Evolutionary conservation across 2,113 vertebrate species (phyloP).

Genomic region (Passer montanus): DNA sequence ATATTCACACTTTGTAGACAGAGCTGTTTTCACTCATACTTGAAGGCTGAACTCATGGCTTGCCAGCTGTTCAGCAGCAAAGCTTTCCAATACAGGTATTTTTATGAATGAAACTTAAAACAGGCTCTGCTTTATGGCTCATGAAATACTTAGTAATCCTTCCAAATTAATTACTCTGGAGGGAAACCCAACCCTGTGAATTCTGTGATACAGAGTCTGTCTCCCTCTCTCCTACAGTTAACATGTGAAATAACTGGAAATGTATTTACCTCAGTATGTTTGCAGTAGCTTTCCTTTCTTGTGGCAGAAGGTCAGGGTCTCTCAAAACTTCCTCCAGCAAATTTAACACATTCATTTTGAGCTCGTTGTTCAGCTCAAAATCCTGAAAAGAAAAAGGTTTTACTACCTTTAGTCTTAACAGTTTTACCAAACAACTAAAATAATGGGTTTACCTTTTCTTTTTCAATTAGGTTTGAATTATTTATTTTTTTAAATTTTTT

Average conservation of each 20-base stretch:
- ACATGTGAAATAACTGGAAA: neutral
- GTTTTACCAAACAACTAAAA: neutral
- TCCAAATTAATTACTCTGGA: neutral
- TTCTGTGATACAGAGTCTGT: neutral
- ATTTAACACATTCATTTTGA: constrained; percentile 93
- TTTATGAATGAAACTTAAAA: neutral
- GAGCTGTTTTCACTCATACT: neutral
- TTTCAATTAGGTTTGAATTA: too few relatives aligned
- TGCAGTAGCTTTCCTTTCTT: constrained; percentile 96
- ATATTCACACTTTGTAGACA: neutral
- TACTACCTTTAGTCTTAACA: neutral
- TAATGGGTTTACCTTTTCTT: neutral
- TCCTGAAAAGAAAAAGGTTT: constrained; percentile 78
- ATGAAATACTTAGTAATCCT: neutral
- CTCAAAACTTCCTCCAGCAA: constrained; percentile 95
- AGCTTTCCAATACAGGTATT: neutral
- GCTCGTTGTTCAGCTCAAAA: constrained; percentile 93
- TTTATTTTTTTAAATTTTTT: neutral
- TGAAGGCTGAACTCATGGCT: neutral
- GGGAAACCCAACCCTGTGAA: neutral
- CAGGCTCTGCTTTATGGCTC: neutral
- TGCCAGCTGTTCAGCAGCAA: neutral
- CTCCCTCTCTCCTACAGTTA: neutral
- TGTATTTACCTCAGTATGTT: constrained; percentile 89
- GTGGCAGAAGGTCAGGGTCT: constrained; percentile 94